phyloP scores from a whole-genome alignment of 2,797 vertebrate genomes.

The Cryptoblepharus egeriae region DNA sequence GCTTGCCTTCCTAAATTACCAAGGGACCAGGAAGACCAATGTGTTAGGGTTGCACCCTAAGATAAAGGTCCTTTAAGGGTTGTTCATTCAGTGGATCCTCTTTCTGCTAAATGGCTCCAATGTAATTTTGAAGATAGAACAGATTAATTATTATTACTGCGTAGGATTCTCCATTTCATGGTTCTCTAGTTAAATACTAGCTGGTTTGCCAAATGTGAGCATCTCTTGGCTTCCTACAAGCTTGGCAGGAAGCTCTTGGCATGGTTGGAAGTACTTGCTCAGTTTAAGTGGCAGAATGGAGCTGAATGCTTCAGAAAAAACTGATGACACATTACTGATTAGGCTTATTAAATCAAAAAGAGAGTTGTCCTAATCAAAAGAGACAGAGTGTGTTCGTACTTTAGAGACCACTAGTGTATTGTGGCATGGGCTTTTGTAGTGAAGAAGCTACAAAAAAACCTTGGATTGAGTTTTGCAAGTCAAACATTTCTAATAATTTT shows the following conservation, averaged over 20 bases:
- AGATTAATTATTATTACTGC: not conserved
- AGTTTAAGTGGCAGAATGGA: slow-evolving; percentile 11
- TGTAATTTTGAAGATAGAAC: slow-evolving; percentile 7
- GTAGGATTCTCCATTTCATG: not conserved
- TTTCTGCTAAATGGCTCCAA: not conserved
- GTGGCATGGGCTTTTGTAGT: not conserved
- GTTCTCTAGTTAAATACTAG: not conserved
- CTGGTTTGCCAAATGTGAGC: not conserved
- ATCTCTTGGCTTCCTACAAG: not conserved
- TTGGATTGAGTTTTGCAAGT: no score
- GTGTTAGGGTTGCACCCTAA: no score
- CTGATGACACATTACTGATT: slow-evolving; percentile 10
- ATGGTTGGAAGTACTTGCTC: not conserved
- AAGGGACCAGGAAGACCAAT: no score
- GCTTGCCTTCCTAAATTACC: no score
- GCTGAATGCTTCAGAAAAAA: not conserved
- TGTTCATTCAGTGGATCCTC: not conserved
- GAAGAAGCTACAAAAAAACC: no score
- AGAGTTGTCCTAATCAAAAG: not conserved
- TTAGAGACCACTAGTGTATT: not conserved
- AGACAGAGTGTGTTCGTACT: not conserved
- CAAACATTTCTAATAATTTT: no score
- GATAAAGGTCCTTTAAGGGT: no score
- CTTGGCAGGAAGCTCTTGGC: not conserved
- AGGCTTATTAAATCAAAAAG: slow-evolving; percentile 6